phyloP scores from a whole-genome alignment of 2,113 vertebrate genomes.

The Rhipidura dahli region DNA sequence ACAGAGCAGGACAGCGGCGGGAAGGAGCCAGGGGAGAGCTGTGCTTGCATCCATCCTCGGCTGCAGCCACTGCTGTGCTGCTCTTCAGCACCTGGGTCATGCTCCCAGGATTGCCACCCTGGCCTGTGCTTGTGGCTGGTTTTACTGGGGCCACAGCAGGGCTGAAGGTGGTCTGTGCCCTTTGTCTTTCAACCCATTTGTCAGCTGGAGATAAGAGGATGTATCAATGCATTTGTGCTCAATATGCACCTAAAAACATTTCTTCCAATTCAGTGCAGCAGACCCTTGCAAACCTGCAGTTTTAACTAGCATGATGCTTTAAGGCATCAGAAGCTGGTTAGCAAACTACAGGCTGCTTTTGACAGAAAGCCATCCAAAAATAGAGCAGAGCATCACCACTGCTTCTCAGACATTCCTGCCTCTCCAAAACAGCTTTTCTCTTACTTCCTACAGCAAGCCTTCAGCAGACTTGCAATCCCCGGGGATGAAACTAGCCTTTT shows the following conservation, averaged over 20 bases:
- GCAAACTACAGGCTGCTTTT: neutral
- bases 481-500: neutral
- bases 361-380: neutral
- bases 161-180: neutral
- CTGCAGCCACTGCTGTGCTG: neutral
- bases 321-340: neutral
- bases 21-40: neutral
- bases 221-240: neutral
- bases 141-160: neutral
- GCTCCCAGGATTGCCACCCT: neutral
- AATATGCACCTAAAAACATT: neutral
- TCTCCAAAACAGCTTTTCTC: neutral
- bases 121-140: neutral
- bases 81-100: neutral
- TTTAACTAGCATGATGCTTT: neutral
- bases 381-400: neutral
- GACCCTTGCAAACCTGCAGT: neutral
- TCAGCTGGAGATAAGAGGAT: neutral
- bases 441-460: neutral
- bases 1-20: accelerated
- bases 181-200: neutral
- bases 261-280: neutral
- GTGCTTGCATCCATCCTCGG: neutral
- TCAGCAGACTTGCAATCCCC: neutral
- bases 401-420: neutral